These are phyloP conservation scores for Sturnus vulgaris DNA, from an alignment of 2,113 vertebrate species.

Conservation along the genomic window DNA sequence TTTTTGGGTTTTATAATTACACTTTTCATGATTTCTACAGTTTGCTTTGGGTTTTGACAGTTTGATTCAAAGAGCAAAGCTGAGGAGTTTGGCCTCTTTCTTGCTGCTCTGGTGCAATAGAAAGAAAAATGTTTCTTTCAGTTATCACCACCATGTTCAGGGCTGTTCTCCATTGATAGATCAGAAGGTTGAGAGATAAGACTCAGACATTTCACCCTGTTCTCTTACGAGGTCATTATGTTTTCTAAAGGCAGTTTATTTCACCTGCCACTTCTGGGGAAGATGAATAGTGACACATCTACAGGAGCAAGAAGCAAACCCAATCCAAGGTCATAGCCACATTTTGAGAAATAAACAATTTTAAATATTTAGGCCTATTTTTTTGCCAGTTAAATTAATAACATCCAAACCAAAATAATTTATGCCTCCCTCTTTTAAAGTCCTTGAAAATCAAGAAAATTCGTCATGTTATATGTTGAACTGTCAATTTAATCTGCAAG, in stretches of 20 bases:
- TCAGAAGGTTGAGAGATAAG: background rate
- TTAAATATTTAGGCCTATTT: background rate
- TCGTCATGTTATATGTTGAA: background rate
- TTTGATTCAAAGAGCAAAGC: background rate
- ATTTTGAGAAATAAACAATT: background rate
- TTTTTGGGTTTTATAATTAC: background rate
- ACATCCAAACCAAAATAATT: background rate
- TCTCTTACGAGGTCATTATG: background rate
- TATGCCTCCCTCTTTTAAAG: background rate
- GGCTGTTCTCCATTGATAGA: background rate
- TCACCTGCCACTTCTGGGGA: background rate
- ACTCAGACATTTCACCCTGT: background rate
- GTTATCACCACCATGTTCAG: fast-evolving
- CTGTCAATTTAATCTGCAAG: background rate
- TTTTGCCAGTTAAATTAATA: background rate
- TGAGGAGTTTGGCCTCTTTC: background rate
- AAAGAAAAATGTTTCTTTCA: background rate
- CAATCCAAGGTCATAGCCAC: background rate
- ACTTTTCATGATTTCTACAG: background rate
- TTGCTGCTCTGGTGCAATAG: background rate
- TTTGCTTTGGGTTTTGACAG: background rate
- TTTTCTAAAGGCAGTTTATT: background rate
- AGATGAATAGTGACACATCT: background rate
- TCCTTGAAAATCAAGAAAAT: background rate
- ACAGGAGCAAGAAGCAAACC: background rate